These are phyloP conservation scores for Latheticus oryzae DNA, from an alignment of 2,888 invertebrate species.

Conservation along the genomic window DNA sequence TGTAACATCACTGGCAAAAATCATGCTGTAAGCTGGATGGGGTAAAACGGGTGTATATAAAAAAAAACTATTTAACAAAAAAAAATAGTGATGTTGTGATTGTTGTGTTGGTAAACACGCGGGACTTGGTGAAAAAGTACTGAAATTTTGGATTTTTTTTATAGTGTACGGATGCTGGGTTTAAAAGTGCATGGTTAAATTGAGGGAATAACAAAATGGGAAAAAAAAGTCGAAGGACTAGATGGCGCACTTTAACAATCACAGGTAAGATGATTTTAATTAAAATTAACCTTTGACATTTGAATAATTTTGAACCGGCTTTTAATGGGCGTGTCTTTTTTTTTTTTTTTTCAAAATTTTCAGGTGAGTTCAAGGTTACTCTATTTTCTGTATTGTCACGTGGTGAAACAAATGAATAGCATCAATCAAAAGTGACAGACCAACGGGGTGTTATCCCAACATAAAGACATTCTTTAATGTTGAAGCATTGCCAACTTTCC, in stretches of 20 bases:
- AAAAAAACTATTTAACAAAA: slow-evolving; percentile 1
- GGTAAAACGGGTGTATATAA: slow-evolving; percentile 19
- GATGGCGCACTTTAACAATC: slow-evolving; percentile 73
- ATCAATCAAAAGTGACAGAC: slow-evolving; percentile 31
- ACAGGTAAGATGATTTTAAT: slow-evolving; percentile 65
- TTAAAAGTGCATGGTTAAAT: slow-evolving; percentile 5
- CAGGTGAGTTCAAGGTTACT: slow-evolving; percentile 36
- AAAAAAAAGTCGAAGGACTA: slow-evolving; percentile 72
- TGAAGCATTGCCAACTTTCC: no score
- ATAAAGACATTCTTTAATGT: no score
- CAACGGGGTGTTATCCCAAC: no score
- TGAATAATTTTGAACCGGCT: neutral
- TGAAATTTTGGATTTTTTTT: slow-evolving; percentile 1
- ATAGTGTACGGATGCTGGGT: slow-evolving; percentile 21
- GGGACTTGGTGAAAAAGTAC: slow-evolving; percentile 12
- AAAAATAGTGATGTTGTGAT: slow-evolving; percentile 29
- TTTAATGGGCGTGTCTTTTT: slow-evolving; percentile 15
- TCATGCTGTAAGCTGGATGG: slow-evolving; percentile 30
- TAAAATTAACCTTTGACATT: slow-evolving; percentile 19
- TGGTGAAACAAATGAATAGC: slow-evolving; percentile 20
- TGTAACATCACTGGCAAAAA: slow-evolving; percentile 43
- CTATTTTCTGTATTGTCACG: no score
- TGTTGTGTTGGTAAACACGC: slow-evolving; percentile 19
- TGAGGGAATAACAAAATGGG: slow-evolving; percentile 65
- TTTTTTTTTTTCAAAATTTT: slow-evolving; percentile 1